Conservation (phyloP, 2,888 invertebrate species). For the Antheraea yamamai region DNA sequence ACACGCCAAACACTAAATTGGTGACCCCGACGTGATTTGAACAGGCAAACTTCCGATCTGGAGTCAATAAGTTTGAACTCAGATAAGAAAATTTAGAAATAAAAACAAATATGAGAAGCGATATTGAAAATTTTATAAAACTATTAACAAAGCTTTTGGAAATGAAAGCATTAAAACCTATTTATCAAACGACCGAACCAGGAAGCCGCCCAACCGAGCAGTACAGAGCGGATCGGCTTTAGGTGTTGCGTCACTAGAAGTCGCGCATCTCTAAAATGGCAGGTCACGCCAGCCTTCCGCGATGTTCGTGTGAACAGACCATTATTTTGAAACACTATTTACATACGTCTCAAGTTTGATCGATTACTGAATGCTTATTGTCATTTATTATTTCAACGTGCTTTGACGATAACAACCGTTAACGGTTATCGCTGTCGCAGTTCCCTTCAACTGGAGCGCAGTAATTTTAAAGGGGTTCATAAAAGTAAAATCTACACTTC, state of each 20-base stretch:
- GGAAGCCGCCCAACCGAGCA: not conserved
- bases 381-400: not conserved
- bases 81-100: too few relatives aligned
- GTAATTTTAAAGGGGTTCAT: too few relatives aligned
- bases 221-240: not conserved
- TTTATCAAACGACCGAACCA: not conserved
- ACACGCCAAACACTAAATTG: too few relatives aligned
- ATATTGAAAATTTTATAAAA: not conserved
- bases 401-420: not conserved
- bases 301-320: constrained; percentile 38
- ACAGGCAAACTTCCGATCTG: constrained; percentile 99
- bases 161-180: not conserved
- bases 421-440: too few relatives aligned
- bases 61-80: constrained; percentile 85
- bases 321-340: constrained; percentile 20
- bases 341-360: not conserved
- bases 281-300: constrained; percentile 57
- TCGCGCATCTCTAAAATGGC: constrained; percentile 41
- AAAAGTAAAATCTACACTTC: too few relatives aligned
- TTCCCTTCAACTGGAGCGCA: not conserved
- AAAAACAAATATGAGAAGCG: too few relatives aligned
- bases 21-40: constrained; percentile 98
- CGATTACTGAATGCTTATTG: not conserved
- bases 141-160: not conserved
- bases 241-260: constrained; percentile 19